Conservation (phyloP, 2,888 invertebrate genomes). For the Sarcophaga variegata region DNA sequence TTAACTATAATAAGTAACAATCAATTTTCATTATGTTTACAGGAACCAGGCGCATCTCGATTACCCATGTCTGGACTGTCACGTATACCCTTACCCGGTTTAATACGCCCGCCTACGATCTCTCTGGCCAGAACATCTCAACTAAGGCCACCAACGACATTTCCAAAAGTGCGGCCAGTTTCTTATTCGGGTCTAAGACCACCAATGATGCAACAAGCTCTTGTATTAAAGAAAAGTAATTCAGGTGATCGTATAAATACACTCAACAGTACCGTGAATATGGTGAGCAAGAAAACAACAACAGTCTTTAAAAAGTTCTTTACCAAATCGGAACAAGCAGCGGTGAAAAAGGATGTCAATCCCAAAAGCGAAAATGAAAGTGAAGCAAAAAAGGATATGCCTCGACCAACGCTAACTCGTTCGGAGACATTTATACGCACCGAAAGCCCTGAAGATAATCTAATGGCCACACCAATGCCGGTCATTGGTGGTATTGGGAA, state of each 20-base stretch:
- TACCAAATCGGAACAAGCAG: constrained; percentile 72
- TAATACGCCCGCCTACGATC: constrained; percentile 70
- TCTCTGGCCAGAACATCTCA: constrained; percentile 62
- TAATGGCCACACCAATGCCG: constrained; percentile 65
- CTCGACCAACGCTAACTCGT: constrained; percentile 74
- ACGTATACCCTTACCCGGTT: constrained; percentile 79
- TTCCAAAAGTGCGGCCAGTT: constrained; percentile 71
- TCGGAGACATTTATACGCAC: constrained; percentile 80
- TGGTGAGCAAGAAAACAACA: constrained; percentile 77
- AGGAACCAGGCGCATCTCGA: constrained; percentile 79
- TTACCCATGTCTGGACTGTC: constrained; percentile 76
- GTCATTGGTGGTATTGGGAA: constrained; percentile 32
- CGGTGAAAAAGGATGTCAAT: constrained; percentile 11
- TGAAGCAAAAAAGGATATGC: constrained; percentile 55
- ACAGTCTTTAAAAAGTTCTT: constrained; percentile 78
- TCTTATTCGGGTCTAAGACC: constrained; percentile 72
- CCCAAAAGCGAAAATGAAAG: neutral
- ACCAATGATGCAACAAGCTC: constrained; percentile 43
- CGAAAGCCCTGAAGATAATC: constrained; percentile 72
- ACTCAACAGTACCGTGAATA: constrained; percentile 76
- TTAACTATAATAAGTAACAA: neutral
- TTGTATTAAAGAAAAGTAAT: constrained; percentile 71
- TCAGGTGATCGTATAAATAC: constrained; percentile 73
- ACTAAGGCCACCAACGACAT: constrained; percentile 61
- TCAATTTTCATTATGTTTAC: constrained; percentile 46